phyloP scores from a whole-genome alignment of 1,140 invertebrate species.

The Drosophila setifemur region DNA sequence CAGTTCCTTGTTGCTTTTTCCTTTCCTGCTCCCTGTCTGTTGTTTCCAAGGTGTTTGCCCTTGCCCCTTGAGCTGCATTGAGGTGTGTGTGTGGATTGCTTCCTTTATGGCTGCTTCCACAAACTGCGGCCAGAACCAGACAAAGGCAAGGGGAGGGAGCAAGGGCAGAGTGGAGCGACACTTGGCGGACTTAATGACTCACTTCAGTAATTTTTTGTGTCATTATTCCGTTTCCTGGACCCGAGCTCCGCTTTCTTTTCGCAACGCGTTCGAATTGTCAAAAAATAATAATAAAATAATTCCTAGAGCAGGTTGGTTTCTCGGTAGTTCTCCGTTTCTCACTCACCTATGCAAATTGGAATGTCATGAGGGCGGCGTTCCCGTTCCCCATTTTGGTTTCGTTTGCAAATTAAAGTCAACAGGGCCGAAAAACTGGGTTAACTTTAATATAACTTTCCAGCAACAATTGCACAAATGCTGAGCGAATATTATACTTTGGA shows the following conservation, averaged over 20 bases:
- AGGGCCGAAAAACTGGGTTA: slow-evolving; percentile 29
- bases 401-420: slow-evolving; percentile 32
- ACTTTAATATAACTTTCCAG: slow-evolving; percentile 27
- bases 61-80: slow-evolving; percentile 20
- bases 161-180: neutral
- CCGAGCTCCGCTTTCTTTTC: slow-evolving; percentile 18
- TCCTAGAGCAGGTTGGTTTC: slow-evolving; percentile 6
- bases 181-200: slow-evolving; percentile 37
- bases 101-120: slow-evolving; percentile 32
- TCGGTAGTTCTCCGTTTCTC: neutral
- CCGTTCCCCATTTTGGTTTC: slow-evolving; percentile 19
- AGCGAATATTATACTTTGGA: neutral
- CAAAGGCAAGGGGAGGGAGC: neutral
- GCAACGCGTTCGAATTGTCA: slow-evolving; percentile 26
- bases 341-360: slow-evolving; percentile 64
- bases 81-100: slow-evolving; percentile 19
- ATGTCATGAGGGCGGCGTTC: slow-evolving; percentile 40
- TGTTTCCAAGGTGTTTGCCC: slow-evolving; percentile 20
- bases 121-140: too few species aligned
- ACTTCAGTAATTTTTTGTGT: slow-evolving; percentile 16
- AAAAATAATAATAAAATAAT: slow-evolving; percentile 15
- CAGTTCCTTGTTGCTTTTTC: slow-evolving; percentile 7
- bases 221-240: slow-evolving; percentile 36
- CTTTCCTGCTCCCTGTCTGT: neutral
- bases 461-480: slow-evolving; percentile 58